phyloP scores from a whole-genome alignment of 2,797 vertebrate species.

The Champsocephalus gunnari region DNA sequence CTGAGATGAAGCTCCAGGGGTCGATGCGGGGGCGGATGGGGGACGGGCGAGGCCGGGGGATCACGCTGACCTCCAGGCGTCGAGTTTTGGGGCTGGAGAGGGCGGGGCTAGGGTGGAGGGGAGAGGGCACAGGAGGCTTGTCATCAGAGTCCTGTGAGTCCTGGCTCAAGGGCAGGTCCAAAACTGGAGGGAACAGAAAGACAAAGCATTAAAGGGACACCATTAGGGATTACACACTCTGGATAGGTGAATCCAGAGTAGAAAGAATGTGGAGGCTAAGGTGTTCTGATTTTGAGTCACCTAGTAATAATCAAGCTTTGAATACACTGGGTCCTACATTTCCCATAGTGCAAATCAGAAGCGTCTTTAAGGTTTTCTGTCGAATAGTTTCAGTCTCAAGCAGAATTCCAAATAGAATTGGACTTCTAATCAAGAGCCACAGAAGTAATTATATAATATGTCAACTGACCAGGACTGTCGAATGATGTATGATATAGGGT shows the following conservation, averaged over 20 bases:
- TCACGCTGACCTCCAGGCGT: slow-evolving; percentile 87
- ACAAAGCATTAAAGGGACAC: neutral
- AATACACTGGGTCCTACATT: neutral
- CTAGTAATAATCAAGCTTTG: neutral
- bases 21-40: slow-evolving; percentile 90
- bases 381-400: neutral
- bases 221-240: neutral
- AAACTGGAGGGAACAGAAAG: slow-evolving; percentile 63
- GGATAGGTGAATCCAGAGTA: neutral
- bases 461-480: too few species aligned
- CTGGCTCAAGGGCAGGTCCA: slow-evolving; percentile 85
- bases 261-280: neutral
- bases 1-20: slow-evolving; percentile 92
- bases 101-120: slow-evolving; percentile 74
- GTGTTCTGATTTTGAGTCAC: neutral
- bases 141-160: slow-evolving; percentile 81
- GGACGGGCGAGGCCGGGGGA: slow-evolving; percentile 89
- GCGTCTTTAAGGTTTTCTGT: neutral
- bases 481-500: too few species aligned
- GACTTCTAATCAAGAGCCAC: neutral
- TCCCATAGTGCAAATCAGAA: neutral
- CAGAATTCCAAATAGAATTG: neutral
- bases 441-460: neutral
- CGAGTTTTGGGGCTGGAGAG: slow-evolving; percentile 88
- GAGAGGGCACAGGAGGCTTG: slow-evolving; percentile 72